phyloP scores from a whole-genome alignment of 2,113 vertebrate genomes.

The Piprites chloris region DNA sequence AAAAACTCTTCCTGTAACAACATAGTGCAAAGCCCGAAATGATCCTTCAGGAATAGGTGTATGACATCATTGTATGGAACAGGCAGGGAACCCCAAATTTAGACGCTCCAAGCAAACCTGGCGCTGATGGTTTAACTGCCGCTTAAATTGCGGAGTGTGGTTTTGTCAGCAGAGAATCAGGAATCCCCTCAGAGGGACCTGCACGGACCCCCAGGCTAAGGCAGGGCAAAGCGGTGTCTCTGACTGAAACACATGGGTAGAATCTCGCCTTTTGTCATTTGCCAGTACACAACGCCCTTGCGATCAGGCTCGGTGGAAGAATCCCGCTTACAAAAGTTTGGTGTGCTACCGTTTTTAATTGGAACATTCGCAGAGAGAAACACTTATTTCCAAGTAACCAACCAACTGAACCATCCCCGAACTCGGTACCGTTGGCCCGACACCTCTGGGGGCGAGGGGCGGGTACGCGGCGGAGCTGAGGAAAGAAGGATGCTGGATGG shows the following conservation, averaged over 20 bases:
- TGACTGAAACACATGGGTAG: accelerated
- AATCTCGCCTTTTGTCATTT: accelerated
- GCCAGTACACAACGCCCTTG: accelerated
- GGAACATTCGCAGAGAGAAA: not conserved
- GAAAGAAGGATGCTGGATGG: not conserved
- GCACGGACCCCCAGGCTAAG: not conserved
- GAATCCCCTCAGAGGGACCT: accelerated
- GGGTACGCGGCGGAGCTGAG: not conserved
- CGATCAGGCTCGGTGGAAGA: not conserved
- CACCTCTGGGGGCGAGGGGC: accelerated
- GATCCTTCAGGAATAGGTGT: no score
- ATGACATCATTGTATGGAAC: accelerated
- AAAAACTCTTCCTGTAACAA: not conserved
- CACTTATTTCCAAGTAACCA: not conserved
- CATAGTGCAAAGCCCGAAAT: not conserved
- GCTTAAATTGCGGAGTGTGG: accelerated
- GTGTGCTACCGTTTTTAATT: not conserved
- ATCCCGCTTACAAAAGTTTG: accelerated
- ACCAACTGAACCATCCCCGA: no score
- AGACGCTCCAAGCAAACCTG: no score
- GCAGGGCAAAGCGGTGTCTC: accelerated
- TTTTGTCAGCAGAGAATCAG: not conserved
- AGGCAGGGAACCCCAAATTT: no score
- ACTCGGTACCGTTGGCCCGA: accelerated
- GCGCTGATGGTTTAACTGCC: not conserved